Conservation (phyloP, 2,797 vertebrate species). For the Lepilemur septentrionalis region DNA sequence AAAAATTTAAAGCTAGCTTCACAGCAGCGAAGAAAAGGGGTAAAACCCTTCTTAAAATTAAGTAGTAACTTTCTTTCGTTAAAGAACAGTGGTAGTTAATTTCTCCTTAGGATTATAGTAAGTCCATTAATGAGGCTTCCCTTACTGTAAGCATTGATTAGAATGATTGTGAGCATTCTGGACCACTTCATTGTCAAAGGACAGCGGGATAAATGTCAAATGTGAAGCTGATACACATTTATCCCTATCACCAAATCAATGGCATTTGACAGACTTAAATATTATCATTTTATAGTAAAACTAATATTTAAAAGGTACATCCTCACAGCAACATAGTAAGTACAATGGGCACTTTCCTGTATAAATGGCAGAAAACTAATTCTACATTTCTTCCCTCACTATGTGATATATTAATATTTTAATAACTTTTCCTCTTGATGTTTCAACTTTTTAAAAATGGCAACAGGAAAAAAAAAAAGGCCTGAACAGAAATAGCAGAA, state of each 20-base stretch:
- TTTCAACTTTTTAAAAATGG: not conserved
- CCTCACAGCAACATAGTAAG: not conserved
- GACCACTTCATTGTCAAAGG: not conserved
- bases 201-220: not conserved
- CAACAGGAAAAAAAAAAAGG: not conserved
- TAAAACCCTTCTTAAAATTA: conserved; percentile 16
- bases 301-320: conserved; percentile 32
- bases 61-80: not conserved
- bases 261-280: not conserved
- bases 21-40: not conserved
- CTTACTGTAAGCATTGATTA: not conserved
- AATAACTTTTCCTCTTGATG: not conserved
- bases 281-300: not conserved
- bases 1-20: not conserved
- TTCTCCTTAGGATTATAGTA: not conserved
- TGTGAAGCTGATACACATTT: not conserved
- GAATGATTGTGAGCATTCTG: not conserved
- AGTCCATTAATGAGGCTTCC: not conserved
- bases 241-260: not conserved
- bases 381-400: not conserved
- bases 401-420: conserved; percentile 11
- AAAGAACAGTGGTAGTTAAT: not conserved
- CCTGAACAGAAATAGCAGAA: not conserved
- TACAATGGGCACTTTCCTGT: not conserved
- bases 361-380: conserved; percentile 13